Base-by-base conservation (phyloP, 2,888 invertebrate species). In the Zelleria hepariella region DNA sequence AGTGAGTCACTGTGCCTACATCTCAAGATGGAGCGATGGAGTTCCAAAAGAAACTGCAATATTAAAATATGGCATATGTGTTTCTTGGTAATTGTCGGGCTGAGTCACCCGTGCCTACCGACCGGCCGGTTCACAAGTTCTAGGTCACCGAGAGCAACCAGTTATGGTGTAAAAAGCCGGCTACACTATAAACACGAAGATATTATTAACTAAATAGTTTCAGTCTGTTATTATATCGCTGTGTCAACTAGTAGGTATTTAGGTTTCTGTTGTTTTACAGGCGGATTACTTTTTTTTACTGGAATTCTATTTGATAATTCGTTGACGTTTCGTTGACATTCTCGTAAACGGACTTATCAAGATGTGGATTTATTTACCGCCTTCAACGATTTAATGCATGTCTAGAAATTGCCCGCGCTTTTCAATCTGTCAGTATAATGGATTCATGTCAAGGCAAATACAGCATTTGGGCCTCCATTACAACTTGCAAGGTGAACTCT, bases 41-140 rank as follows among this genome's bases (percentile, higher is more conserved):
- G 68, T 72, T 73, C 70, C 68, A 67, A 64, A 82, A 81, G 82
- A 82, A 78, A 77, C 72, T 66, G 68, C 69, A 69, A 77, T 80
- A n/a, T n/a, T n/a, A 75, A 79, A 77, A 73, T 73, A 73, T 69
- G 51, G 10, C 42, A 42, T 2, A n/a, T n/a, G 42, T 21, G 7
- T 10, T 51, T 51, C 64, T 69, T 64, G 56, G 73, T 68, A 51
- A 8, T 86, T 83, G 84, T 80, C 61, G 71, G 86, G 81, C 68
- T 80, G 77, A 73, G 61, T 71, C 74, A 75, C 63, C 64, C 61
- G 25, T 47, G 71, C 69, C 72, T 70, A 68, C 75, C 74, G 66
- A 67, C 58, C 59, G 61, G 70, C 65, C 70, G 60, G 65, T 74
- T 73, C 71, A 60, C 79, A 82, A 85, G 83, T 83, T 85, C 84